Percentiles rank a stretch among this genome's conserved stretches.
Conservation (phyloP, 2,888 invertebrate species). For the Stenotaenia linearis region DNA sequence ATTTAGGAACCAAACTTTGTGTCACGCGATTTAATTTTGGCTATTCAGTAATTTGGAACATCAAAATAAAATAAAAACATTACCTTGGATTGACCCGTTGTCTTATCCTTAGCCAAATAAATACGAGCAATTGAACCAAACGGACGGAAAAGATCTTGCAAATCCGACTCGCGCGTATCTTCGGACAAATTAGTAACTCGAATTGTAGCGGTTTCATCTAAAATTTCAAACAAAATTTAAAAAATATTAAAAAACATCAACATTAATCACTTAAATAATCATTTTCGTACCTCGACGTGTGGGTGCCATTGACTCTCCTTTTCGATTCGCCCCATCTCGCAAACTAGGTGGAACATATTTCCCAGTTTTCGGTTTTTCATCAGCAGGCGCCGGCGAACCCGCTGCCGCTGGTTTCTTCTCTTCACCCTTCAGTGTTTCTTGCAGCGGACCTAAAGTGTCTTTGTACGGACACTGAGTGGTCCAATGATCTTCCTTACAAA, state of each 20-base stretch:
- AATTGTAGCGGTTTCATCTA: conserved; percentile 74
- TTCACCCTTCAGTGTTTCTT: conserved; percentile 44
- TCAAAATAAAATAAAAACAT: neutral
- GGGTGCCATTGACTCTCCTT: conserved; percentile 62
- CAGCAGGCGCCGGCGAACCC: conserved; percentile 30
- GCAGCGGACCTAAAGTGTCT: conserved; percentile 61
- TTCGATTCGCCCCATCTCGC: conserved; percentile 74
- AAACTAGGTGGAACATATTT: conserved; percentile 74
- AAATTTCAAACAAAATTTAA: neutral
- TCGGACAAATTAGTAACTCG: conserved; percentile 96
- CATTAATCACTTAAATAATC: neutral
- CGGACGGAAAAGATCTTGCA: conserved; percentile 89
- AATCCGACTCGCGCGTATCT: conserved; percentile 83
- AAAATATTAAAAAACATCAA: neutral
- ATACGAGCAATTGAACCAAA: conserved; percentile 91
- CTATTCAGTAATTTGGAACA: no score
- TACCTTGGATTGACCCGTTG: conserved; percentile 53
- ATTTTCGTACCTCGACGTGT: conserved; percentile 44
- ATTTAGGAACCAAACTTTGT: no score
- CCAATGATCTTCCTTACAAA: conserved; percentile 96
- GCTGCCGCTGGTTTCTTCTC: conserved; percentile 47
- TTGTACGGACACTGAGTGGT: conserved; percentile 97
- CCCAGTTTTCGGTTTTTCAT: conserved; percentile 44
- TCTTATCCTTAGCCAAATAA: conserved; percentile 86
- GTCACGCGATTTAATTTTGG: no score